Conservation (phyloP, 1,140 invertebrate species). For the Lucilia cuprina region DNA sequence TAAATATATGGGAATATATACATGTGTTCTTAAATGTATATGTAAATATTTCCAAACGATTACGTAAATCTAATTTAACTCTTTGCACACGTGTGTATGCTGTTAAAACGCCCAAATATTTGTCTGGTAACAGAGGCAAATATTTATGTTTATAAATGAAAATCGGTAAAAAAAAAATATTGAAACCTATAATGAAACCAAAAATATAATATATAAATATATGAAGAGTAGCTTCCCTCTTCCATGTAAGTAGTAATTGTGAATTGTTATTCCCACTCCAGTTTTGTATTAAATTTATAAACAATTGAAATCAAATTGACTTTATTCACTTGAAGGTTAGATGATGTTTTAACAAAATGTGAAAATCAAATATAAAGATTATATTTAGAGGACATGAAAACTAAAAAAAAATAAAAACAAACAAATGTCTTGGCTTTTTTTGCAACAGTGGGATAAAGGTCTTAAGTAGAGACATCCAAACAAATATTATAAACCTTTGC, state of each 20-base stretch:
- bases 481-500: too few relatives aligned
- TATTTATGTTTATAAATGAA: background rate
- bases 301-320: constrained; percentile 29
- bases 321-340: background rate
- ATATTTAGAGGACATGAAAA: background rate
- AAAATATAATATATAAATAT: background rate
- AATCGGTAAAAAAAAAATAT: background rate
- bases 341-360: background rate
- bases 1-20: too few relatives aligned
- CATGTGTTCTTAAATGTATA: background rate
- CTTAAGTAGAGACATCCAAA: too few relatives aligned
- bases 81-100: background rate
- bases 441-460: background rate
- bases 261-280: background rate
- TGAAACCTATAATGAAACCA: background rate
- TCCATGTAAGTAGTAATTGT: too few relatives aligned
- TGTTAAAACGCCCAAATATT: background rate
- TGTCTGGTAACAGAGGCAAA: background rate
- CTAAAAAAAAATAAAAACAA: background rate
- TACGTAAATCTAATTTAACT: constrained; percentile 24
- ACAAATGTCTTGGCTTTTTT: background rate
- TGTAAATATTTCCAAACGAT: constrained; percentile 26
- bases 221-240: background rate
- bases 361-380: constrained; percentile 30
- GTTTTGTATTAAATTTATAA: constrained; percentile 6